Percentiles rank a stretch among this genome's conserved stretches.
Evolutionary conservation across 2,888 invertebrate species (phyloP).

Genomic region (Serrognathus titanus): DNA sequence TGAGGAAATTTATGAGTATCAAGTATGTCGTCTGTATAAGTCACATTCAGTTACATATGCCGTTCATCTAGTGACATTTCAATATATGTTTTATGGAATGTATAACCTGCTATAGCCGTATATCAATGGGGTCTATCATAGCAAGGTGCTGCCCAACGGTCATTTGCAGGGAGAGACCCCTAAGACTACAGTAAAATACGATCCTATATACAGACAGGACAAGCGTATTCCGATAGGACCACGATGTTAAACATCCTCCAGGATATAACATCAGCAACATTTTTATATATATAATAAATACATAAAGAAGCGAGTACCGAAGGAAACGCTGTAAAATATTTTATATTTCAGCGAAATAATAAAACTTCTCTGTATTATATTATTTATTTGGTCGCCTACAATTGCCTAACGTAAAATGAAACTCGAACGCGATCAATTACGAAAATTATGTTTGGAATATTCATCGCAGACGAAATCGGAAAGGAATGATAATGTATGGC

Average conservation of each 20-base stretch:
- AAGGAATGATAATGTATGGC: slow-evolving; percentile 3
- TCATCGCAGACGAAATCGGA: too few species aligned
- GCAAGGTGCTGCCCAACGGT: slow-evolving; percentile 45
- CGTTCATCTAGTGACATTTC: slow-evolving; percentile 42
- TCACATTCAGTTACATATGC: slow-evolving; percentile 40
- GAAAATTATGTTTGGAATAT: too few species aligned
- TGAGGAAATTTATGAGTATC: slow-evolving; percentile 29
- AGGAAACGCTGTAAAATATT: too few species aligned
- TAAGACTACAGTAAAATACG: slow-evolving; percentile 20
- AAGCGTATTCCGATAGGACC: slow-evolving; percentile 1
- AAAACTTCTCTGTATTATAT: too few species aligned
- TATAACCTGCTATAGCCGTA: slow-evolving; percentile 46
- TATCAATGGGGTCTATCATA: slow-evolving; percentile 49
- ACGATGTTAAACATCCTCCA: background rate
- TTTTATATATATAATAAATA: too few species aligned
- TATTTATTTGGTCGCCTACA: too few species aligned
- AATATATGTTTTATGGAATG: slow-evolving; percentile 50
- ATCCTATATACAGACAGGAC: slow-evolving; percentile 5
- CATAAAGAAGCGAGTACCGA: too few species aligned
- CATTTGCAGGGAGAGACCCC: slow-evolving; percentile 25
- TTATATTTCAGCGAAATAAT: too few species aligned
- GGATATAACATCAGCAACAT: background rate
- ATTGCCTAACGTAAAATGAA: too few species aligned
- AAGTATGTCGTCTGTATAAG: slow-evolving; percentile 33
- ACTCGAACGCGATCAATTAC: too few species aligned